These are phyloP conservation scores for Labeo rohita DNA, from an alignment of 2,113 vertebrate genomes.

Conservation along the genomic window DNA sequence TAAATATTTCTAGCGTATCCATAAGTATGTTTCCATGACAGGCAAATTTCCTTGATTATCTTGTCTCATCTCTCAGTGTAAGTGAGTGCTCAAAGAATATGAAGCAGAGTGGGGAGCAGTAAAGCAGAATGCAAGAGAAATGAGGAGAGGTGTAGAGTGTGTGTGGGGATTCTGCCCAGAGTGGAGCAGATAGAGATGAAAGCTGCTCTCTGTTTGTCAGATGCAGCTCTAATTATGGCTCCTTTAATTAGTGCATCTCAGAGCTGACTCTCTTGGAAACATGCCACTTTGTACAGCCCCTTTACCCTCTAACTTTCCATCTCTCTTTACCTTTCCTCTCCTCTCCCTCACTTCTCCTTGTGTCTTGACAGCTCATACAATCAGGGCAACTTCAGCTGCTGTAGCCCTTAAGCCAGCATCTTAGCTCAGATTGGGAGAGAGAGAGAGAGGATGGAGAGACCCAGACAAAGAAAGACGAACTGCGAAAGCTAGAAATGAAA, in stretches of 20 bases:
- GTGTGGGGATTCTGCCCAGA: conserved; percentile 15
- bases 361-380: conserved; percentile 73
- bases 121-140: background rate
- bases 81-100: background rate
- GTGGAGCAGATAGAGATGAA: conserved; percentile 43
- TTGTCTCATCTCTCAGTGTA: background rate
- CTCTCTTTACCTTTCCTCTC: conserved; percentile 14
- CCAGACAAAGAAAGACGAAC: conserved; percentile 38
- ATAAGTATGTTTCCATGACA: background rate
- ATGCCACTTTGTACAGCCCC: conserved; percentile 61
- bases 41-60: background rate
- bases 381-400: conserved; percentile 65
- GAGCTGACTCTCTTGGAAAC: conserved; percentile 66
- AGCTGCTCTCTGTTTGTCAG: conserved; percentile 67
- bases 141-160: background rate
- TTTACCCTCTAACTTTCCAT: conserved; percentile 10
- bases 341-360: conserved; percentile 28
- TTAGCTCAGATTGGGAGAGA: conserved; percentile 67
- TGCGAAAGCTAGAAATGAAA: background rate
- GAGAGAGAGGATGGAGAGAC: conserved; percentile 25
- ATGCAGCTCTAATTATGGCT: conserved; percentile 73
- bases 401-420: conserved; percentile 70
- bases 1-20: background rate
- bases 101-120: background rate
- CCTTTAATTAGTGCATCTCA: conserved; percentile 74